Conservation (phyloP, 2,888 invertebrate genomes). For the Villa cingulata region DNA sequence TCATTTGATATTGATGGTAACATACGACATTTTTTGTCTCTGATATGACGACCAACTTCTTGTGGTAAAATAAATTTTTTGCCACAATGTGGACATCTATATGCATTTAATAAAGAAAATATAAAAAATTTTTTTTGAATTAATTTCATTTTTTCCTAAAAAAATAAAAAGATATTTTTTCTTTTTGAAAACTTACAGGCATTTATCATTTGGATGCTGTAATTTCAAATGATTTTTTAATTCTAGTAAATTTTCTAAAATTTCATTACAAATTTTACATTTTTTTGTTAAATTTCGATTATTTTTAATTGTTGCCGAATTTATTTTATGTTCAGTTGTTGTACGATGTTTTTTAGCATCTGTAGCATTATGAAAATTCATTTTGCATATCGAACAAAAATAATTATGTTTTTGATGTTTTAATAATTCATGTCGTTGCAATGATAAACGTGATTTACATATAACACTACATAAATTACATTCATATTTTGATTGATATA, state of each 20-base stretch:
- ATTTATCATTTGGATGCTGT: conserved; percentile 48
- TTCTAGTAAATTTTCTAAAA: conserved; percentile 40
- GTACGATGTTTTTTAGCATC: conserved; percentile 55
- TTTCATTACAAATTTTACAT: conserved; percentile 47
- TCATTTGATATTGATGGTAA: not conserved
- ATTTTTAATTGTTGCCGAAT: conserved; percentile 38
- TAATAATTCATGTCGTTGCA: conserved; percentile 53
- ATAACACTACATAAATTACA: conserved; percentile 48
- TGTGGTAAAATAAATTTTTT: conserved; percentile 54
- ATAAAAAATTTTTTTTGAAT: not conserved
- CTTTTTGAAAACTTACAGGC: conserved; percentile 38
- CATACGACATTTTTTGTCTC: conserved; percentile 41
- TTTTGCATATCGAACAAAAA: conserved; percentile 53
- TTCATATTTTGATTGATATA: conserved; percentile 48
- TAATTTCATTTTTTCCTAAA: not conserved
- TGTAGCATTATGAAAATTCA: conserved; percentile 45
- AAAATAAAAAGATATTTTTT: not conserved
- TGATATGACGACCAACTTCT: conserved; percentile 59
- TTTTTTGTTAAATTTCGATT: conserved; percentile 38
- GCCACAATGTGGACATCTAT: conserved; percentile 59
- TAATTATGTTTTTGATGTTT: conserved; percentile 47
- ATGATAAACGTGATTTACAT: conserved; percentile 46
- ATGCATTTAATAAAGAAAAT: not conserved
- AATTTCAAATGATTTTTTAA: conserved; percentile 48
- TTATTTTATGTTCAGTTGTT: conserved; percentile 48